Percentiles rank a stretch among this genome's conserved stretches.
Evolutionary conservation across 1,140 invertebrate genomes (phyloP).

Genomic region (Philotrypesis tridentata): DNA sequence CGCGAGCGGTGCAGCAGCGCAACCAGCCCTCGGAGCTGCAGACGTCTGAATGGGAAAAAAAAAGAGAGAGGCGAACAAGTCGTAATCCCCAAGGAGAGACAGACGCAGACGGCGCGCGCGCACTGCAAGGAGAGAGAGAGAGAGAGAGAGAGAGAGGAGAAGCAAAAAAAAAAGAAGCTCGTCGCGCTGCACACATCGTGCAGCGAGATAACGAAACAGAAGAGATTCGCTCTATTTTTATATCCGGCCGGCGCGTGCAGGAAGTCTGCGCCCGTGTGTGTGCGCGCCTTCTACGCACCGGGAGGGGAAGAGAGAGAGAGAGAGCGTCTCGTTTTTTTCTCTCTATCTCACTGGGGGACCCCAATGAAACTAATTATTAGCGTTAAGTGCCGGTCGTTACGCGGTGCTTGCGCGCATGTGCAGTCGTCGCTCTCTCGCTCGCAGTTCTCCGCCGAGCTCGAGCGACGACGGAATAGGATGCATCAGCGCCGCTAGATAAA

Average conservation of each 20-base stretch:
- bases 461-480: conserved; percentile 55
- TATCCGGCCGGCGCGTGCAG: conserved; percentile 54
- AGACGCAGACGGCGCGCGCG: no score
- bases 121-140: no score
- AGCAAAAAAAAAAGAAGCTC: background rate
- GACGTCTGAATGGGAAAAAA: background rate
- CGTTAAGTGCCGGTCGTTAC: conserved; percentile 57
- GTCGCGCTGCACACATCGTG: background rate
- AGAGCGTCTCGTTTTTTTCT: background rate
- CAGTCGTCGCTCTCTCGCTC: background rate
- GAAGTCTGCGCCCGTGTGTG: conserved; percentile 44
- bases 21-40: background rate
- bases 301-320: conserved; percentile 4
- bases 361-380: conserved; percentile 63
- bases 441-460: conserved; percentile 6
- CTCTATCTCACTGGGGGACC: conserved; percentile 32
- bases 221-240: conserved; percentile 62
- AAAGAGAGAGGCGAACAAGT: background rate
- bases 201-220: conserved; percentile 47
- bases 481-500: conserved; percentile 52
- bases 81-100: conserved; percentile 4
- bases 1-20: background rate
- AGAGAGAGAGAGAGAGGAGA: no score
- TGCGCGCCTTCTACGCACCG: no score
- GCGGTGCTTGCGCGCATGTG: background rate